These are phyloP conservation scores for Helicoverpa zea DNA, from an alignment of 1,140 invertebrate species.

Conservation along the genomic window DNA sequence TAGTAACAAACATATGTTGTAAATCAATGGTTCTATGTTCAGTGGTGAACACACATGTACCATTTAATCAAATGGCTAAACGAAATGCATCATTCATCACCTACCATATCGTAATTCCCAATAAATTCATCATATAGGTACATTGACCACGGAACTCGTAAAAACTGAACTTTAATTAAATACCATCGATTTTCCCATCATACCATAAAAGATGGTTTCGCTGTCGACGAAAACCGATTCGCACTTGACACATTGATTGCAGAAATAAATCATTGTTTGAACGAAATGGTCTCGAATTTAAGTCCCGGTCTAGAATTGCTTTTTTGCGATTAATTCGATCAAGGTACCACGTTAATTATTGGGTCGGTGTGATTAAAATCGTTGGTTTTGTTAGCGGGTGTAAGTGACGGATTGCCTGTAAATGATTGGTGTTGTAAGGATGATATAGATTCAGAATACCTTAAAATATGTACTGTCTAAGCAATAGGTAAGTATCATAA, in stretches of 20 bases:
- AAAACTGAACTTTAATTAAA: conserved; percentile 23
- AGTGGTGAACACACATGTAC: too few relatives aligned
- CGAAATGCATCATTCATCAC: too few relatives aligned
- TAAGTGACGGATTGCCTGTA: neutral
- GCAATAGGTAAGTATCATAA: too few relatives aligned
- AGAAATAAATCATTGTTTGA: conserved; percentile 41
- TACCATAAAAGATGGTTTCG: neutral
- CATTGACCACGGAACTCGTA: neutral
- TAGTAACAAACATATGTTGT: too few relatives aligned
- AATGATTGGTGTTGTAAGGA: neutral
- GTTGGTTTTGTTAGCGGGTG: neutral
- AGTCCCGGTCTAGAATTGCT: conserved; percentile 32
- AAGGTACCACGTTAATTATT: conserved; percentile 36
- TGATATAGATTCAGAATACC: neutral
- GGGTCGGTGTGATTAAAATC: neutral
- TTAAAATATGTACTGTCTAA: too few relatives aligned
- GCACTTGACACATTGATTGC: conserved; percentile 33
- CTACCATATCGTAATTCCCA: neutral
- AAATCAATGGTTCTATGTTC: too few relatives aligned
- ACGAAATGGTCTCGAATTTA: conserved; percentile 16
- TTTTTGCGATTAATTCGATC: conserved; percentile 28
- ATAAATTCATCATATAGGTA: neutral
- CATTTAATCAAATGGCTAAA: too few relatives aligned
- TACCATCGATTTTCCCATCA: neutral
- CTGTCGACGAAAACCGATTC: neutral